These are phyloP conservation scores for Antennarius maculatus DNA, from an alignment of 2,797 vertebrate species.

Conservation along the genomic window DNA sequence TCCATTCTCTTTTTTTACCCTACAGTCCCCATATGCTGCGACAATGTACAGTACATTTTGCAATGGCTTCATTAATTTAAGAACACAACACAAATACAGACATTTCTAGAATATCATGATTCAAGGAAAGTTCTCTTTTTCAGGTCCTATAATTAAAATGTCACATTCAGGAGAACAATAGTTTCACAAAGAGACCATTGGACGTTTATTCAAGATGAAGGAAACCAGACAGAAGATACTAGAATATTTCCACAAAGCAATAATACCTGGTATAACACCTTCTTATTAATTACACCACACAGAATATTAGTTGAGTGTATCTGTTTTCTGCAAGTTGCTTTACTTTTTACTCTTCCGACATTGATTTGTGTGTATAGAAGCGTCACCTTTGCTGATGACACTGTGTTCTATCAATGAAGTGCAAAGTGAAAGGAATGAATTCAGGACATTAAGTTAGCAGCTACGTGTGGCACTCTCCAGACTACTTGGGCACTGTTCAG, in stretches of 20 bases:
- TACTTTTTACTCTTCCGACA: too few relatives aligned
- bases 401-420: conserved; percentile 14
- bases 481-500: conserved; percentile 1
- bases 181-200: conserved; percentile 28
- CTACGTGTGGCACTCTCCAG: conserved; percentile 4
- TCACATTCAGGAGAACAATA: conserved; percentile 45
- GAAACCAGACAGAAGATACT: conserved; percentile 8
- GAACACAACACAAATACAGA: conserved; percentile 42
- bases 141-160: conserved; percentile 16
- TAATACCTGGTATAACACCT: conserved; percentile 10
- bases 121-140: conserved; percentile 22
- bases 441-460: not conserved
- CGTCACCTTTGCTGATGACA: not conserved
- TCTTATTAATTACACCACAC: conserved; percentile 2
- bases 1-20: conserved; percentile 6
- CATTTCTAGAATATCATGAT: conserved; percentile 13
- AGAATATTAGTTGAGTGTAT: not conserved
- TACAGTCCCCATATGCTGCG: conserved; percentile 2
- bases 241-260: conserved; percentile 24
- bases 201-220: conserved; percentile 31
- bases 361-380: not conserved
- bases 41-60: not conserved
- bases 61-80: conserved; percentile 15
- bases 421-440: not conserved
- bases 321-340: too few relatives aligned